phyloP scores from a whole-genome alignment of 2,113 vertebrate species.

The Bucco capensis region DNA sequence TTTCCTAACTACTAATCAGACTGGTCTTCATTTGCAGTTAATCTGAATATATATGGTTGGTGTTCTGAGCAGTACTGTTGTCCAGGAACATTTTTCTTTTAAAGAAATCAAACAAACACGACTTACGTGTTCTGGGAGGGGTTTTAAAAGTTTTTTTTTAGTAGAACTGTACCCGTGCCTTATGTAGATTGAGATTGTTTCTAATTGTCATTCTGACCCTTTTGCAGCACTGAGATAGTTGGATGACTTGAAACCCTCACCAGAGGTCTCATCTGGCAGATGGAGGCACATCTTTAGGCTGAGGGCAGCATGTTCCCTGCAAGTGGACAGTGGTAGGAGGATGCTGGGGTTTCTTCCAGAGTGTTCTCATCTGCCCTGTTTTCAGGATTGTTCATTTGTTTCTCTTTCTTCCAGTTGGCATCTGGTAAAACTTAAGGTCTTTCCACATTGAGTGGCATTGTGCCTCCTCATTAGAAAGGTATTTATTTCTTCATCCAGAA shows the following conservation, averaged over 20 bases:
- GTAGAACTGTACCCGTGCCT: background rate
- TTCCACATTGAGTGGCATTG: background rate
- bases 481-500: background rate
- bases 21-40: background rate
- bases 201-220: background rate
- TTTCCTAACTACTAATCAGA: background rate
- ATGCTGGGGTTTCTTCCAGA: background rate
- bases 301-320: background rate
- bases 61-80: background rate
- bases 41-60: background rate
- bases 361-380: background rate
- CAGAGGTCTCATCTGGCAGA: background rate
- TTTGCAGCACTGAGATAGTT: background rate
- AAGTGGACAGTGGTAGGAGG: background rate
- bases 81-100: background rate
- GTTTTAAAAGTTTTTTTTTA: background rate
- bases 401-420: background rate
- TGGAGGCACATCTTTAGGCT: background rate
- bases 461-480: background rate
- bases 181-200: background rate
- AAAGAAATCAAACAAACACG: background rate
- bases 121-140: rapidly evolving
- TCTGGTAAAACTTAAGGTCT: background rate
- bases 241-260: background rate
- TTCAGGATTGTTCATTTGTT: background rate